Conservation (phyloP, 2,888 invertebrate species). For the Panopea generosa region DNA sequence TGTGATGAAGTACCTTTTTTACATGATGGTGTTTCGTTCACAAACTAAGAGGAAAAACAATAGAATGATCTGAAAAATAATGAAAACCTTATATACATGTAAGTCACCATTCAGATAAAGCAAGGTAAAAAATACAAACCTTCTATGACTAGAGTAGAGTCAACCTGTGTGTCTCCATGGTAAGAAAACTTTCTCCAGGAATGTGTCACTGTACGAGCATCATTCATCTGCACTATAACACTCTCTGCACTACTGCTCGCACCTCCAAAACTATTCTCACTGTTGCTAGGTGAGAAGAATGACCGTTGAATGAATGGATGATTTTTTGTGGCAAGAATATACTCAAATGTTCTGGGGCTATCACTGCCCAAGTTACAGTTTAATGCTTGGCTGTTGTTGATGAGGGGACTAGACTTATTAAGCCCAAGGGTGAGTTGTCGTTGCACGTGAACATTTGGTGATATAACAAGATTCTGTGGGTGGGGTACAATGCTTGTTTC, state of each 20-base stretch:
- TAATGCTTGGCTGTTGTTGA: conserved; percentile 60
- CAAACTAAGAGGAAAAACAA: no score
- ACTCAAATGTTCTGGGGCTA: conserved; percentile 40
- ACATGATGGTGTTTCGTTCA: no score
- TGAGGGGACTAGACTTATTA: conserved; percentile 56
- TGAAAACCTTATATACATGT: no score
- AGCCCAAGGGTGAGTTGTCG: conserved; percentile 45
- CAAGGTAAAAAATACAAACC: conserved; percentile 73
- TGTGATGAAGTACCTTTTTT: no score
- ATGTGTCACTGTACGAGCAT: conserved; percentile 83
- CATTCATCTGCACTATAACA: conserved; percentile 82
- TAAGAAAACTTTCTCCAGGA: conserved; percentile 82
- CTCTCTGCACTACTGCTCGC: conserved; percentile 79
- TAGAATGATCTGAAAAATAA: no score
- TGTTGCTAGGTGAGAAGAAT: conserved; percentile 80
- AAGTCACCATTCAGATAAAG: no score
- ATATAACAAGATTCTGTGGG: conserved; percentile 61
- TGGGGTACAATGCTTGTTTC: conserved; percentile 42
- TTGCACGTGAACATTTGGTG: conserved; percentile 58
- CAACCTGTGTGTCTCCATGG: conserved; percentile 71
- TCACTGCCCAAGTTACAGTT: conserved; percentile 46
- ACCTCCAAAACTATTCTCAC: conserved; percentile 71
- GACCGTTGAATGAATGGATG: conserved; percentile 71
- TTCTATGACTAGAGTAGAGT: conserved; percentile 80
- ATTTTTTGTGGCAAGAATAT: conserved; percentile 30